Percentiles rank a stretch among this genome's conserved stretches.
Conservation (phyloP, 1,140 invertebrate species). For the Maconellicoccus hirsutus region DNA sequence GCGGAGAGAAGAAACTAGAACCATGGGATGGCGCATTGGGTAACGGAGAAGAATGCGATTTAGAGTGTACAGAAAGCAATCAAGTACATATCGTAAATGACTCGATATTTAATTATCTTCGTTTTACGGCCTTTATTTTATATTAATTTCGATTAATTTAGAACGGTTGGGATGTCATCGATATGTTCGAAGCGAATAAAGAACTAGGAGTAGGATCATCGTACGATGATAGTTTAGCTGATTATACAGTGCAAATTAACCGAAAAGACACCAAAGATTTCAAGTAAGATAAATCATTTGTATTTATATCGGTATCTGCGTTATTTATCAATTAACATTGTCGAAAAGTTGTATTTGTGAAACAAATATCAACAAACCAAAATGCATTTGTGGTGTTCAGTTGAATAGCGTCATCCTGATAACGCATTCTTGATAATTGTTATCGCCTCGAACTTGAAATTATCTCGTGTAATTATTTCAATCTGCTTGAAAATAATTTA, state of each 20-base stretch:
- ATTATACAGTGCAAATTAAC: slow-evolving; percentile 78
- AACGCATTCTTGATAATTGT: no score
- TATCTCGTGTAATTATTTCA: no score
- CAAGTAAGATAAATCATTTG: slow-evolving; percentile 43
- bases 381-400: no score
- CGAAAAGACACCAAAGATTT: slow-evolving; percentile 75
- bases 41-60: slow-evolving; percentile 47
- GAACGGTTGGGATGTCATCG: slow-evolving; percentile 89
- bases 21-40: slow-evolving; percentile 68
- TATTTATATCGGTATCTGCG: no score
- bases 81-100: slow-evolving; percentile 25
- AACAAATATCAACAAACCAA: no score
- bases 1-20: slow-evolving; percentile 68
- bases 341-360: no score
- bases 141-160: slow-evolving; percentile 33
- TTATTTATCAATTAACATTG: no score
- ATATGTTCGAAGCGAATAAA: slow-evolving; percentile 91
- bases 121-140: slow-evolving; percentile 20
- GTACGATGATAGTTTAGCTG: slow-evolving; percentile 69
- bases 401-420: no score
- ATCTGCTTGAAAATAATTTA: no score
- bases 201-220: slow-evolving; percentile 77
- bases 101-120: background rate
- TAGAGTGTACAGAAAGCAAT: slow-evolving; percentile 42
- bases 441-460: no score